Conservation (phyloP, 1,140 invertebrate species). For the Cepaea nemoralis region DNA sequence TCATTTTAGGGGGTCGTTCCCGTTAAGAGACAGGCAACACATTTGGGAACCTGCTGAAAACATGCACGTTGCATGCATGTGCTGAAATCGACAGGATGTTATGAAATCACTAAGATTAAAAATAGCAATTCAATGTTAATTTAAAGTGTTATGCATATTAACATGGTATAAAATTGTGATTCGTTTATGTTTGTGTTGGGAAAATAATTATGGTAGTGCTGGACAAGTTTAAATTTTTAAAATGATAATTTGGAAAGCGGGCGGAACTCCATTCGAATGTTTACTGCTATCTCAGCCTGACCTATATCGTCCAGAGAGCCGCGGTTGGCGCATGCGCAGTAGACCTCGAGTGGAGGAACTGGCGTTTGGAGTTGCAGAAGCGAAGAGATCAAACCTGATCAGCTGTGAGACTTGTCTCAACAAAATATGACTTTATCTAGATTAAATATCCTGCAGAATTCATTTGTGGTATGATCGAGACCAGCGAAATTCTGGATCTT, state of each 20-base stretch:
- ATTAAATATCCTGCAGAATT: background rate
- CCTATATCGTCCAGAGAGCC: constrained; percentile 29
- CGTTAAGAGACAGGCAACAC: background rate
- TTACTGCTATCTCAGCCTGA: constrained; percentile 37
- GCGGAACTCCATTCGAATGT: constrained; percentile 12
- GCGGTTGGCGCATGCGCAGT: constrained; percentile 34
- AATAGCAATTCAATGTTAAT: background rate
- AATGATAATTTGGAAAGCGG: background rate
- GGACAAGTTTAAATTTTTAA: too few relatives aligned
- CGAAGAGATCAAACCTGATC: constrained; percentile 22
- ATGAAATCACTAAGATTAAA: background rate
- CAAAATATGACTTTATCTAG: constrained; percentile 27
- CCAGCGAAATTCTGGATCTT: constrained; percentile 41
- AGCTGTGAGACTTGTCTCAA: background rate
- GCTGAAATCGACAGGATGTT: constrained; percentile 18
- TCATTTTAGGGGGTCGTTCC: background rate
- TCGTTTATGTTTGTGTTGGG: background rate
- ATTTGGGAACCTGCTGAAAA: constrained; percentile 12
- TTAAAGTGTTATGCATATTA: background rate
- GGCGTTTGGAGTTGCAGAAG: constrained; percentile 36
- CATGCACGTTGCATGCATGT: constrained; percentile 21
- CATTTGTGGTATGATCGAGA: constrained; percentile 34
- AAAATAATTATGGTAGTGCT: background rate
- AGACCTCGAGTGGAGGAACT: constrained; percentile 31
- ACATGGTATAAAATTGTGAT: background rate